Evolutionary conservation across 2,113 vertebrate species (phyloP), one percentile per base, ranked within the genome.

Genomic region (Oryzias melastigma): DNA sequence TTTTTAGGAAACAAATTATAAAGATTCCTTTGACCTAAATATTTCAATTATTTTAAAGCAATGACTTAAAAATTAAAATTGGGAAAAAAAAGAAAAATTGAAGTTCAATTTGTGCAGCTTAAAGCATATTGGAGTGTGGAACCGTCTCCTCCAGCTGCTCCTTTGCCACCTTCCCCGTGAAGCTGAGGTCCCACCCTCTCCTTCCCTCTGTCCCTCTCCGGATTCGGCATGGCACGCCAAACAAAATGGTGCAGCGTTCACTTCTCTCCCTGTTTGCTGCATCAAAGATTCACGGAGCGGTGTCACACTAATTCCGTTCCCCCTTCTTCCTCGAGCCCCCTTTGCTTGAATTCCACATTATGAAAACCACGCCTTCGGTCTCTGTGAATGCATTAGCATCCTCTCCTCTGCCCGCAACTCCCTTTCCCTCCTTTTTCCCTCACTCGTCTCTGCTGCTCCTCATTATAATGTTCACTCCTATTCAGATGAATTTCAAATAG

Each of bases 401-500:
- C 65, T 45, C 35, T 47, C 20, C 53, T 52, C 62, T 40, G 54
- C 35, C 45, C 5, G 53, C 44, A 12, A 67, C 71, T 59, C 59
- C 29, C 17, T 54, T 50, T 73, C 60, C 56, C 59, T 62, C 53
- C 50, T 53, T 75, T 58, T 55, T 27, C 68, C 64, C 55, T 62
- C 61, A 52, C 59, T 46, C 62, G 81, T 52, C 58, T 61, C 65
- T 51, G 65, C 59, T 82, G 65, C 59, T 82, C 61, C 84, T 78
- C 59, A 62, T 85, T 77, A 78, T 82, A 73, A 80, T 76, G 66
- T 58, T 71, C 78, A 78, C 71, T 74, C 71, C 85, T 82, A 89
- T 92, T 91, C 87, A 91, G 80, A 89, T 88, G 79, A 86, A 81
- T 71, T 81, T 83, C 71, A 80, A 86, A 88, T 80, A 73, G 68